phyloP scores from a whole-genome alignment of 2,797 vertebrate genomes.

The Lindbergichthys nudifrons region DNA sequence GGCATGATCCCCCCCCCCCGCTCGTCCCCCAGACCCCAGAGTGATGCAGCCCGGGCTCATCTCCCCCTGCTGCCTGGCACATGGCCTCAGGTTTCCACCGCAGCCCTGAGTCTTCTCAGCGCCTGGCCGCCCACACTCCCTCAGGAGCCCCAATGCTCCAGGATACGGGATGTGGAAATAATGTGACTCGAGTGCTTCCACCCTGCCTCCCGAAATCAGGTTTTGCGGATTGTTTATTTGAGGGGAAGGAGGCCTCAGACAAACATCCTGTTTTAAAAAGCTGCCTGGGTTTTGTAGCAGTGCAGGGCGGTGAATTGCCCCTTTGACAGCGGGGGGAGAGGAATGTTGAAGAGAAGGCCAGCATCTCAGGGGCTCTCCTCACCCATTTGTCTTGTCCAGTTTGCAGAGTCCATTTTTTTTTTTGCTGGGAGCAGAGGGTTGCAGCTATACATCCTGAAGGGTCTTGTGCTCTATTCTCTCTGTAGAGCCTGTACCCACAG shows the following conservation, averaged over 20 bases:
- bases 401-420: conserved; percentile 59
- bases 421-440: conserved; percentile 41
- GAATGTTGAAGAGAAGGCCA: conserved; percentile 87
- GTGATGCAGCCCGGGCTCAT: conserved; percentile 59
- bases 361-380: conserved; percentile 74
- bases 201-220: conserved; percentile 89
- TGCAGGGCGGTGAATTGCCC: conserved; percentile 79
- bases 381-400: conserved; percentile 76
- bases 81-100: conserved; percentile 84
- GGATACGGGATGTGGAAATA: conserved; percentile 87
- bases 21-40: conserved; percentile 57
- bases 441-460: conserved; percentile 73
- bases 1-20: conserved; percentile 56
- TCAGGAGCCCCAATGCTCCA: conserved; percentile 73
- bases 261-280: conserved; percentile 95
- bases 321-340: conserved; percentile 79
- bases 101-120: conserved; percentile 78
- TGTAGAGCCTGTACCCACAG: conserved; percentile 68
- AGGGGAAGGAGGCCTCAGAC: conserved; percentile 91
- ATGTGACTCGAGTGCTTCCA: conserved; percentile 86
- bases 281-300: conserved; percentile 84
- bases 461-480: conserved; percentile 66
- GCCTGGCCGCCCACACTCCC: conserved; percentile 74
- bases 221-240: conserved; percentile 94
- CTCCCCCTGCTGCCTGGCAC: conserved; percentile 78